Conservation (phyloP, 1,140 invertebrate species). For the Mycetomoellerius zeteki region DNA sequence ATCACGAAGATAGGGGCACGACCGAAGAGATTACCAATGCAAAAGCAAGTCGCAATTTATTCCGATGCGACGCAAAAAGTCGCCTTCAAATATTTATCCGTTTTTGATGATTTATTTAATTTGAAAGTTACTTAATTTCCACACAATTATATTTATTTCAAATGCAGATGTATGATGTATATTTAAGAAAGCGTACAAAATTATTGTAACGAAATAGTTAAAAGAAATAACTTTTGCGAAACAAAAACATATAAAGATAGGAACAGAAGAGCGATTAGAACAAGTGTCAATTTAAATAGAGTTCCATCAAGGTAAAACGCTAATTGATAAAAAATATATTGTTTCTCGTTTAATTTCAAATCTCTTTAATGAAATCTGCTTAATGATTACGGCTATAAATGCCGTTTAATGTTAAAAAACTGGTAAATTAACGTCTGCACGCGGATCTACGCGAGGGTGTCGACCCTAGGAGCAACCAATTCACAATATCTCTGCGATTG, state of each 20-base stretch:
- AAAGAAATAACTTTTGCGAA: neutral
- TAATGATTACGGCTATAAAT: neutral
- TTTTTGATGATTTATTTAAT: neutral
- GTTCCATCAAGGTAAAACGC: neutral
- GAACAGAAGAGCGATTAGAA: neutral
- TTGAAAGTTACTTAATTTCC: neutral
- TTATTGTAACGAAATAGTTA: neutral
- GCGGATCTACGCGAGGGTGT: neutral
- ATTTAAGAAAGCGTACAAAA: neutral
- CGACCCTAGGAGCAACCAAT: neutral
- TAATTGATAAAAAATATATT: neutral
- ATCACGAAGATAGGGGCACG: neutral
- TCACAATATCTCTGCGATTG: neutral
- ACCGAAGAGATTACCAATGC: slow-evolving; percentile 27
- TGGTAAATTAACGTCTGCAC: neutral
- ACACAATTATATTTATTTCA: neutral
- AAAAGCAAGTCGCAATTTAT: neutral
- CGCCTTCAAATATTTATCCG: neutral
- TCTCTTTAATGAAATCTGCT: neutral
- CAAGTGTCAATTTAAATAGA: neutral
- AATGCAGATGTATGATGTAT: neutral
- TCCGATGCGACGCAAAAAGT: neutral
- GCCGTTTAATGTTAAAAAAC: neutral
- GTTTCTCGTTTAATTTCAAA: neutral
- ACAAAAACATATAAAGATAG: neutral